A percentile compares a stretch with the other conserved stretches of the same genome.
Conservation (phyloP, 2,113 vertebrate genomes). For the Tenebrosternarchus preto region DNA sequence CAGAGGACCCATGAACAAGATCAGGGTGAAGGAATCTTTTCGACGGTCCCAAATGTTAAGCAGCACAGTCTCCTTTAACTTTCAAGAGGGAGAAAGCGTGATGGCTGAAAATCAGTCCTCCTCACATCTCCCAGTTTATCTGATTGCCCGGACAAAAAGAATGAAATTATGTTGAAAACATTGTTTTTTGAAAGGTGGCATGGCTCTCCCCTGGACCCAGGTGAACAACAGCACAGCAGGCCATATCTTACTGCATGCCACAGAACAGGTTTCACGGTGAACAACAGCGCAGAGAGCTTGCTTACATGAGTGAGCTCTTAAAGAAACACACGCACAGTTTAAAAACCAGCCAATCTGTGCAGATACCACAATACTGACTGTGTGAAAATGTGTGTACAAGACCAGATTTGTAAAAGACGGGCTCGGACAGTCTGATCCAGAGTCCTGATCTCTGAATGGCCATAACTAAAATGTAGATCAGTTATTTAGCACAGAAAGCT, state of each 20-base stretch:
- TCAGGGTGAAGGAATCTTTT: neutral
- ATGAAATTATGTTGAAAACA: too few species aligned
- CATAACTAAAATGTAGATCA: neutral
- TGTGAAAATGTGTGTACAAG: neutral
- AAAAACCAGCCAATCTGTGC: neutral
- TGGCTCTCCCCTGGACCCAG: neutral
- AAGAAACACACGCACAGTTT: neutral
- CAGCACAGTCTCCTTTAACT: neutral
- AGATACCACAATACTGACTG: neutral
- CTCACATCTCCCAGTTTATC: neutral
- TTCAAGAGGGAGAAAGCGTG: neutral
- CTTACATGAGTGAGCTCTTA: conserved; percentile 15
- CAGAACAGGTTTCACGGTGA: conserved; percentile 15
- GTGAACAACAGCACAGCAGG: neutral
- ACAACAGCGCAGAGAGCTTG: neutral
- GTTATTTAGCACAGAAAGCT: neutral
- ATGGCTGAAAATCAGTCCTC: neutral
- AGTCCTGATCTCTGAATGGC: neutral
- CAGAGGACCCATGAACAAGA: neutral
- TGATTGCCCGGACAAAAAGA: neutral
- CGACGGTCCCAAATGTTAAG: neutral
- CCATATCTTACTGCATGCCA: neutral
- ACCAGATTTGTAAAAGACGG: neutral
- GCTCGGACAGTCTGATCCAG: neutral
- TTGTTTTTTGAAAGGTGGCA: neutral